Evolutionary conservation across 2,888 invertebrate species (phyloP).

Genomic region (Eurois occulta): DNA sequence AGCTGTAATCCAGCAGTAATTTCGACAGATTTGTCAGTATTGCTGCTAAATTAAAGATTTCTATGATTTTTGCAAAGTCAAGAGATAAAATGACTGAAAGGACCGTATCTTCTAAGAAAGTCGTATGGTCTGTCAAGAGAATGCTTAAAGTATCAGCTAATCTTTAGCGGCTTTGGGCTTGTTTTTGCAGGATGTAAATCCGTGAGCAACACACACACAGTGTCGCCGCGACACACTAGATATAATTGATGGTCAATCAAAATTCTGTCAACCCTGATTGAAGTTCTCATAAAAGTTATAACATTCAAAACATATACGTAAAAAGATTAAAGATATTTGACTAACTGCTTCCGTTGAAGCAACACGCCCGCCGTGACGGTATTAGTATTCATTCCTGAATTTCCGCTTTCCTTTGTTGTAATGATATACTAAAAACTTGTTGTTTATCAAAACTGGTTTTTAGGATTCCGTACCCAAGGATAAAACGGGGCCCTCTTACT

Average conservation of each 20-base stretch:
- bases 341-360: slow-evolving; percentile 33
- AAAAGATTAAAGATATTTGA: slow-evolving; percentile 36
- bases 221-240: background rate
- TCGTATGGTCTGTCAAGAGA: background rate
- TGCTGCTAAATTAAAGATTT: background rate
- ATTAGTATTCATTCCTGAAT: slow-evolving; percentile 49
- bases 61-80: background rate
- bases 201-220: no score
- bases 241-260: background rate
- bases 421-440: slow-evolving; percentile 46
- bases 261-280: background rate
- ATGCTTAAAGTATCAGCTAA: background rate
- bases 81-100: background rate
- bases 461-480: no score
- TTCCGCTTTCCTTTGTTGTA: slow-evolving; percentile 53
- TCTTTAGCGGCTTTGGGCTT: background rate
- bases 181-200: background rate
- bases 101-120: background rate
- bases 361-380: slow-evolving; percentile 24
- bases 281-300: background rate
- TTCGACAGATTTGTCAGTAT: background rate
- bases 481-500: no score
- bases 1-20: background rate
- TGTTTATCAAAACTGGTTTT: slow-evolving; percentile 32
- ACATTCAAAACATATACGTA: background rate